Conservation (phyloP, 1,140 invertebrate species). For the Schlechtendalia chinensis region DNA sequence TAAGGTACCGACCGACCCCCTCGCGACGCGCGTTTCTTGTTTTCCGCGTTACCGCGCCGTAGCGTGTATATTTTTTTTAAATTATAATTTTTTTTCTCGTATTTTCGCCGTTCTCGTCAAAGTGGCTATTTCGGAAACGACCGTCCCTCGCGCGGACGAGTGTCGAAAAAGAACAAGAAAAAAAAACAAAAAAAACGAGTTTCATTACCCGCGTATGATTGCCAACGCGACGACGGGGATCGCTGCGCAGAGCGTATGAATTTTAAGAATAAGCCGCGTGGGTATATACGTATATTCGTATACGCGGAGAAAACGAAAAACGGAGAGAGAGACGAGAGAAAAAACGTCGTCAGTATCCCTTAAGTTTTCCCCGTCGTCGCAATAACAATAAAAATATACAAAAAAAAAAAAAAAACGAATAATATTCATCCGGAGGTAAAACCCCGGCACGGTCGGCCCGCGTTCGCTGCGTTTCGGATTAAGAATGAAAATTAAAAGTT, state of each 20-base stretch:
- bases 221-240: background rate
- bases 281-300: background rate
- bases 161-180: too few species aligned
- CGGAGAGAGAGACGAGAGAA: background rate
- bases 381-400: conserved; percentile 44
- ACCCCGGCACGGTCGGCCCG: background rate
- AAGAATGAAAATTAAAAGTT: conserved; percentile 50
- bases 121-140: conserved; percentile 44
- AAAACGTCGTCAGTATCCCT: conserved; percentile 27
- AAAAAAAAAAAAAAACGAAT: conserved; percentile 38
- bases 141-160: background rate
- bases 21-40: too few species aligned
- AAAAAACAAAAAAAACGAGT: conserved; percentile 41
- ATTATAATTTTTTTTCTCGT: conserved; percentile 33
- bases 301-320: background rate
- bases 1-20: conserved; percentile 25
- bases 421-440: conserved; percentile 46
- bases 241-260: background rate
- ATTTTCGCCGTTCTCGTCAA: background rate
- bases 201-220: conserved; percentile 41
- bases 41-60: conserved; percentile 22
- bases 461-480: conserved; percentile 43
- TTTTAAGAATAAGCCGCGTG: conserved; percentile 26
- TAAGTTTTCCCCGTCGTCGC: conserved; percentile 15
- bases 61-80: background rate